A percentile compares a stretch with the other conserved stretches of the same genome.
Evolutionary conservation across 1,140 invertebrate genomes (phyloP).

Genomic region (Sycophila sp.): DNA sequence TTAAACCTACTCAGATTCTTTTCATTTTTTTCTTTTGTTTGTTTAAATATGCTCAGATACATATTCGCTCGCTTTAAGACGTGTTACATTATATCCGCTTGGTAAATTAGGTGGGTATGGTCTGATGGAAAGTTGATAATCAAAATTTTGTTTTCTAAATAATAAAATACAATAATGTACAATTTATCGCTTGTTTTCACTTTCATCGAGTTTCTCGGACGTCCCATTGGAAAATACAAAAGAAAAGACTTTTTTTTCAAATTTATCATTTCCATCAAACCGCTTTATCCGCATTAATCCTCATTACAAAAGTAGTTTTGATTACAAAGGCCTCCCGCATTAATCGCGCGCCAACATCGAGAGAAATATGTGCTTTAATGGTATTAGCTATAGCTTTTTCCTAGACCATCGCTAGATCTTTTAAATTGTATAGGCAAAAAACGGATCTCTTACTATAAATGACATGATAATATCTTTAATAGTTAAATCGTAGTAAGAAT

Average conservation of each 20-base stretch:
- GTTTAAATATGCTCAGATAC: background rate
- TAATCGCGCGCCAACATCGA: slow-evolving; percentile 43
- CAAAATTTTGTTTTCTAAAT: background rate
- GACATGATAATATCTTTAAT: slow-evolving; percentile 50
- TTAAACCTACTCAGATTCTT: no score
- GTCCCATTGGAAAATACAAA: no score
- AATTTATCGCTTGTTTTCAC: no score
- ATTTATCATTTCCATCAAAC: slow-evolving; percentile 10
- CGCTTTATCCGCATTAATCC: no score
- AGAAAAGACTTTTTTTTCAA: background rate
- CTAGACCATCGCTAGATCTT: slow-evolving; percentile 40
- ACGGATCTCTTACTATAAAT: slow-evolving; percentile 46
- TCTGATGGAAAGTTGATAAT: background rate
- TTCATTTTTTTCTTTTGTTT: slow-evolving; percentile 12
- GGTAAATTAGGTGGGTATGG: slow-evolving; percentile 20
- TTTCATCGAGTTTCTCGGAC: no score
- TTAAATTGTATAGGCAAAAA: slow-evolving; percentile 45
- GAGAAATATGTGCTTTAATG: slow-evolving; percentile 48
- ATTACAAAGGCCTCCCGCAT: slow-evolving; percentile 36
- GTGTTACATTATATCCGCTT: background rate
- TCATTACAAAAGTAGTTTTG: slow-evolving; percentile 25
- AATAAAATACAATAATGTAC: background rate
- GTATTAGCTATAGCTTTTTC: slow-evolving; percentile 41
- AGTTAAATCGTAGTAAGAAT: slow-evolving; percentile 53
- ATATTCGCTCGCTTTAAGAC: background rate